A percentile compares a stretch with the other conserved stretches of the same genome.
phyloP scores from a whole-genome alignment of 2,113 vertebrate genomes.

The Theristicus caerulescens region DNA sequence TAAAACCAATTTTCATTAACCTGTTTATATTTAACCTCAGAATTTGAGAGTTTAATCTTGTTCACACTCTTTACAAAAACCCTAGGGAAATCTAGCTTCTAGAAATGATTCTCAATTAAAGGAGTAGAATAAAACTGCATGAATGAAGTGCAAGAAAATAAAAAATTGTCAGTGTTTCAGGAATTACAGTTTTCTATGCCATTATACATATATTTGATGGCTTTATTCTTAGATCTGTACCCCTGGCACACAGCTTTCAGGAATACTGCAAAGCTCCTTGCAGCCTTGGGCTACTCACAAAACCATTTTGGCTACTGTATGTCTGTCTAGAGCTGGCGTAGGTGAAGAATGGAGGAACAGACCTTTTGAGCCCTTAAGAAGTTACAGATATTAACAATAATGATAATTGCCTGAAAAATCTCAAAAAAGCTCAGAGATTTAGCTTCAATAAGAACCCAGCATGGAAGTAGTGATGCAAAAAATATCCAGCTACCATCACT shows the following conservation, averaged over 20 bases:
- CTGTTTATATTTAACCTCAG: neutral
- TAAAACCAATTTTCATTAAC: neutral
- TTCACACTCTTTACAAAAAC: neutral
- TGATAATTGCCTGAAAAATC: neutral
- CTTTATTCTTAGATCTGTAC: neutral
- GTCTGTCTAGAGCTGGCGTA: neutral
- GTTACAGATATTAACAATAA: neutral
- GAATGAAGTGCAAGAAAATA: neutral
- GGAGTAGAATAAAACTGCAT: neutral
- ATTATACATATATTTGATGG: neutral
- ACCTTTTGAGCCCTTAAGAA: neutral
- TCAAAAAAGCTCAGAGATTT: neutral
- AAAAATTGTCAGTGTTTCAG: neutral
- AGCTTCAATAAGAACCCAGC: neutral
- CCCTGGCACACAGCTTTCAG: neutral
- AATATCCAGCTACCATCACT: neutral
- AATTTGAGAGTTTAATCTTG: neutral
- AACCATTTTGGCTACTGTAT: neutral
- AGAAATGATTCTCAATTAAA: neutral
- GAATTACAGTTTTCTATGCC: neutral
- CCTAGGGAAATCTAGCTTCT: neutral
- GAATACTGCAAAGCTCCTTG: neutral
- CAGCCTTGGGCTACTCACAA: neutral
- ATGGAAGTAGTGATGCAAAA: neutral
- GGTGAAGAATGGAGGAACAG: neutral